phyloP scores from a whole-genome alignment of 92 coral and sea anemone species.

The Scolanthus callimorphus region DNA sequence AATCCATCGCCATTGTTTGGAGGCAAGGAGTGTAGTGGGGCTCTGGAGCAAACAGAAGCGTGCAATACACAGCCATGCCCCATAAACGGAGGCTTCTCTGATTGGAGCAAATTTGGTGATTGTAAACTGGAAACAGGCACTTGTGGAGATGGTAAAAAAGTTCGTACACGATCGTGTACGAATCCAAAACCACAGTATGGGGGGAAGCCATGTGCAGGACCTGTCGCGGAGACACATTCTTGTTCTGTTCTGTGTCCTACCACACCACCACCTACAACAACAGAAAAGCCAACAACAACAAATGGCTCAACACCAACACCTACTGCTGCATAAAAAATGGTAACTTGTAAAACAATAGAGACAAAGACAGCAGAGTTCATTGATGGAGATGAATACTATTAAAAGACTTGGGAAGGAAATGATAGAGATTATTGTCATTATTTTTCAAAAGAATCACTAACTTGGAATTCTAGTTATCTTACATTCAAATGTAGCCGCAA shows the following conservation, averaged over 20 bases:
- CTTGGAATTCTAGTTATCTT: too few relatives aligned
- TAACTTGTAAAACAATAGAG: too few relatives aligned
- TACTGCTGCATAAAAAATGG: too few relatives aligned
- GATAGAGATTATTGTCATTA: too few relatives aligned
- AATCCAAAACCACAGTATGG: conserved; percentile 49
- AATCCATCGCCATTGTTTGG: conserved; percentile 47
- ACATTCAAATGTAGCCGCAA: too few relatives aligned
- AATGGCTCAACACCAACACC: not conserved
- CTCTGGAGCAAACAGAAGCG: conserved; percentile 18
- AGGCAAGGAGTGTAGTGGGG: conserved; percentile 45
- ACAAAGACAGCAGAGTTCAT: too few relatives aligned
- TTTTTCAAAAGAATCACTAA: too few relatives aligned
- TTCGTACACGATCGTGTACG: conserved; percentile 37
- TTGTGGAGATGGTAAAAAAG: conserved; percentile 46
- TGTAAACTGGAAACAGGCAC: conserved; percentile 18
- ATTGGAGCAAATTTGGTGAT: conserved; percentile 36
- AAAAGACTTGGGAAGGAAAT: too few relatives aligned
- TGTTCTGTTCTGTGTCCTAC: conserved; percentile 13
- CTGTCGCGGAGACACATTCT: conserved; percentile 24
- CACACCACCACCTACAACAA: conserved; percentile 7
- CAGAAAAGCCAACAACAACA: not conserved
- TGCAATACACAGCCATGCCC: conserved; percentile 58
- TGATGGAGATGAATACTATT: too few relatives aligned
- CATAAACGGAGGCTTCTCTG: conserved; percentile 49
- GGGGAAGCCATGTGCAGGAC: conserved; percentile 55